Percentiles rank a stretch among this genome's conserved stretches.
phyloP scores from a whole-genome alignment of 2,113 vertebrate genomes.

The Myotis lucifugus region DNA sequence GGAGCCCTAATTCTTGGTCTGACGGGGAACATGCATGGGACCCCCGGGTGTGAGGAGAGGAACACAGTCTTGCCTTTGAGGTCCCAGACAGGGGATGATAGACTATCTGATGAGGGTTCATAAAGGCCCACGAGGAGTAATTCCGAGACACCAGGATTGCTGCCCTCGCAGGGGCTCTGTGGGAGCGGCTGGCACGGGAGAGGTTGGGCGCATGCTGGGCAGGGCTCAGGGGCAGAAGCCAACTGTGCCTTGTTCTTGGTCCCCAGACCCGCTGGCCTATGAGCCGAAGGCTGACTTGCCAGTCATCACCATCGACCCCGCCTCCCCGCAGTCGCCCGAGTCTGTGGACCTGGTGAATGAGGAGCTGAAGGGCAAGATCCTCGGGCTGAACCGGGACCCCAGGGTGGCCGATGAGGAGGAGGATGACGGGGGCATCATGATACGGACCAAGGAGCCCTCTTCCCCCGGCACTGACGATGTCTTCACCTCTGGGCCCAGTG shows the following conservation, averaged over 20 bases:
- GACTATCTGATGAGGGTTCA: accelerated
- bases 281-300: constrained; percentile 88
- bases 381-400: constrained; percentile 58
- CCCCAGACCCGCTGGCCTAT: constrained; percentile 92
- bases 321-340: constrained; percentile 94
- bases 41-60: background rate
- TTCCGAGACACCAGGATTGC: background rate
- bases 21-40: background rate
- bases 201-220: accelerated
- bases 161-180: accelerated
- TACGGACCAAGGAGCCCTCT: constrained; percentile 85
- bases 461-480: constrained; percentile 84
- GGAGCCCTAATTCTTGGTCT: background rate
- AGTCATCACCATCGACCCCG: constrained; percentile 94
- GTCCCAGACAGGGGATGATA: background rate
- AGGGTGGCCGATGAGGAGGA: constrained; percentile 79
- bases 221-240: background rate
- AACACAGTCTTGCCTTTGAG: background rate
- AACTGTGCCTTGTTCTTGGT: background rate
- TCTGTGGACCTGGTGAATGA: constrained; percentile 90
- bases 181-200: background rate
- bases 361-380: constrained; percentile 81
- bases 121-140: accelerated
- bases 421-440: constrained; percentile 87
- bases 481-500: constrained; percentile 83